Base-by-base conservation (phyloP, 2,113 vertebrate genomes). In the Mesitornis unicolor region DNA sequence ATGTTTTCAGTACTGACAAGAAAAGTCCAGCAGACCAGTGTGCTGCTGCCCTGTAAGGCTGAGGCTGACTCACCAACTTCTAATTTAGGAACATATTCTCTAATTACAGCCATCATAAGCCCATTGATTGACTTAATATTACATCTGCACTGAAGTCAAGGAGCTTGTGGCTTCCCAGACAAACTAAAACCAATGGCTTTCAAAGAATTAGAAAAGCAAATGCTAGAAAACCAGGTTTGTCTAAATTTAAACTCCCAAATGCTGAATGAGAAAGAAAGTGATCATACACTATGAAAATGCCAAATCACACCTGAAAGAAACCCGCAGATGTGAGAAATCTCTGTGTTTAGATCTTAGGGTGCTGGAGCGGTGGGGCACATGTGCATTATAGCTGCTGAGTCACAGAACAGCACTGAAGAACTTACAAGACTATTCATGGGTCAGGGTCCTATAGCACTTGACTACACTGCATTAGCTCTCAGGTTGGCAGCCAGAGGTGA, bases 371-470 rank as follows among this genome's bases (percentile, higher is more conserved):
- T 10, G 54, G 97, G 89, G 28, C 45, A 91, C 26, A 51, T 57
- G 16, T 82, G 90, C 90, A 43, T 90, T 75, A 78, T 2, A 93
- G 90, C 91, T 96, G 95, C 95, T 94, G 96, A 84, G 83, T 92
- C 96, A 96, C 92, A 90, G 90, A 95, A 95, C 92, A 93, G 94
- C 80, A 89, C 20, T 85, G 94, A 84, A 33, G 85, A 95, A 94
- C 70, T 43, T 88, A 82, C 61, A 65, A 45, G 47, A 70, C 80
- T 93, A 84, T 75, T 83, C 67, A 83, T 74, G 90, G 77, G 67
- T 80, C 91, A 57, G 69, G 69, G 93, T 90, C 81, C 88, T 96
- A 93, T 4, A 82, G 78, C 84, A 90, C 85, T 95, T 48, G 76
- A 78, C 84, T 94, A 93, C 43, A 51, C 45, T 60, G 87, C 64